Conservation (phyloP, 2,113 vertebrate species). For the Triplophysa siluroides region DNA sequence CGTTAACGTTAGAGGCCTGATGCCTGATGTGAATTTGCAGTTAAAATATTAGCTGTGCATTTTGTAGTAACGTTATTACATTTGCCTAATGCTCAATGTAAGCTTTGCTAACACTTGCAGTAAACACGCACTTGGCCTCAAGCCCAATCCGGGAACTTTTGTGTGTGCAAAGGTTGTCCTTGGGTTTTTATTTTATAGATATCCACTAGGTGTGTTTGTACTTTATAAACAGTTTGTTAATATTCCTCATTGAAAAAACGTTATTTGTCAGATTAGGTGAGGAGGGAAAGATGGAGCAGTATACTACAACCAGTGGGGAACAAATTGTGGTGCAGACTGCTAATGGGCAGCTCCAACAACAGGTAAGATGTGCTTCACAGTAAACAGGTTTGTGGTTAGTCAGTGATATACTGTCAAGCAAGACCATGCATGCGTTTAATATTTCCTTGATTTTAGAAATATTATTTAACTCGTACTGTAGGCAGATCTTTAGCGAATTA, state of each 20-base stretch:
- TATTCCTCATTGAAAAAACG: background rate
- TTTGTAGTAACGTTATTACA: no score
- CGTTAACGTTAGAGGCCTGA: no score
- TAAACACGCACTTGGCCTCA: conserved; percentile 1
- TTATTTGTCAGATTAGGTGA: conserved; percentile 41
- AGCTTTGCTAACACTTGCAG: background rate
- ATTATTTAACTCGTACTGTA: no score
- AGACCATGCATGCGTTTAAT: background rate
- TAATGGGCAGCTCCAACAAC: conserved; percentile 94
- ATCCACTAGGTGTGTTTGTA: background rate
- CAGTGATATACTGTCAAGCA: background rate
- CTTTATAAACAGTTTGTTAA: background rate
- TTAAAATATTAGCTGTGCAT: background rate
- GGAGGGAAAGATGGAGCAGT: conserved; percentile 87
- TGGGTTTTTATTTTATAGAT: background rate
- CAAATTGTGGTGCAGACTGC: conserved; percentile 94
- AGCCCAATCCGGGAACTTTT: background rate
- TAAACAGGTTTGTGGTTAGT: background rate
- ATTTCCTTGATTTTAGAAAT: background rate
- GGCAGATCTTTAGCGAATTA: background rate
- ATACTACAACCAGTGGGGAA: conserved; percentile 89
- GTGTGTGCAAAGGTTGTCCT: background rate
- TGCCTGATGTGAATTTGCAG: no score
- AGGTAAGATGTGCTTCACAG: conserved; percentile 74
- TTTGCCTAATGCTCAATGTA: no score